Percentiles rank a stretch among this genome's conserved stretches.
phyloP scores from a whole-genome alignment of 2,113 vertebrate genomes.

The Australoheros scitulus region DNA sequence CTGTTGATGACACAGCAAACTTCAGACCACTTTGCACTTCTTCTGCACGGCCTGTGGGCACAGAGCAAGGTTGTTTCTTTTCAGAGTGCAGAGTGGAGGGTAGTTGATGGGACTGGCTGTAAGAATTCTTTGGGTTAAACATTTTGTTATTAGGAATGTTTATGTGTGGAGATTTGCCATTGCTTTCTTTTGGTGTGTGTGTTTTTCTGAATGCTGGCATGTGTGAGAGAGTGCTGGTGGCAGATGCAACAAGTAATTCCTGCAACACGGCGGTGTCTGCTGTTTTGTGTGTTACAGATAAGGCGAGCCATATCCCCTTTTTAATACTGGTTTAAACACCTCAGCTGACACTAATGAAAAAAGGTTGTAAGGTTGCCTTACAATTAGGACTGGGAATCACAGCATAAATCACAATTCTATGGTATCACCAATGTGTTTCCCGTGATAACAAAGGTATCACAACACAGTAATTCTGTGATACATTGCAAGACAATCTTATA shows the following conservation, averaged over 20 bases:
- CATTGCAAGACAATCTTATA: background rate
- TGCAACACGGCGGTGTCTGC: slow-evolving; percentile 1
- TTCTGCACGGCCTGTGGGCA: slow-evolving; percentile 41
- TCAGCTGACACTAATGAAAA: slow-evolving; percentile 7
- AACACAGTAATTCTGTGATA: background rate
- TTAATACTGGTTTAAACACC: slow-evolving; percentile 1
- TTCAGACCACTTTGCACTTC: slow-evolving; percentile 54
- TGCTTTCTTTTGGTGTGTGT: background rate
- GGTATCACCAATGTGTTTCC: background rate
- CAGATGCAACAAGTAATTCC: slow-evolving; percentile 7
- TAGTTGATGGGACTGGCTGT: slow-evolving; percentile 12
- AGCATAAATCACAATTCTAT: background rate
- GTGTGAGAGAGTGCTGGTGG: background rate
- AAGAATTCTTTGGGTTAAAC: background rate
- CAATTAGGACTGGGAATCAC: background rate
- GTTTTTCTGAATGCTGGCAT: background rate
- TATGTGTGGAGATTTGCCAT: background rate
- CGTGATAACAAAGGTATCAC: background rate
- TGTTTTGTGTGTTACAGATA: slow-evolving; percentile 10
- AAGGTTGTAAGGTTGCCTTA: background rate
- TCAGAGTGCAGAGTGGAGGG: slow-evolving; percentile 6
- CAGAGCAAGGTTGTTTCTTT: slow-evolving; percentile 45
- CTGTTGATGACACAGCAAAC: slow-evolving; percentile 57
- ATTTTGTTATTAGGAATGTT: background rate
- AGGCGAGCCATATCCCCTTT: background rate